Evolutionary conservation across 2,797 vertebrate genomes (phyloP), one percentile per base, ranked within the genome.

Genomic region (Etheostoma nigrum): DNA sequence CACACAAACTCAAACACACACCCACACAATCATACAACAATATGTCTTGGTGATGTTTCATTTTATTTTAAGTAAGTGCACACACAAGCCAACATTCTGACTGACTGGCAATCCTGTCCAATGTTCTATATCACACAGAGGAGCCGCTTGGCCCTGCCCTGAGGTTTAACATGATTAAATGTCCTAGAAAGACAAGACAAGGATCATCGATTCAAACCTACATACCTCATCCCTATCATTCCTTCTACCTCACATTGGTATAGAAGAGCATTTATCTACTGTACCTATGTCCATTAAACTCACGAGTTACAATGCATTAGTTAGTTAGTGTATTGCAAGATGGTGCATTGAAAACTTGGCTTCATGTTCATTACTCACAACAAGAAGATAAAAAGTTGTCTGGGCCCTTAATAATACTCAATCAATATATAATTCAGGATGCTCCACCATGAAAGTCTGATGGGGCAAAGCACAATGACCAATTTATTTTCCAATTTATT

Each of bases 21-120:
- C 21, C 21, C 21, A 23, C 72, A 73, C 16, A 71, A 57, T 62
- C 44, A 1, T 15, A 10, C 21, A 33, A 48, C 60, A 72, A 73
- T 55, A 63, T 40, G 23, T 44, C 49, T 30, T 53, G 72, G 67
- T 64, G 45, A 66, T 79, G 72, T 82, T 90, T 60, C 51, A 48
- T 59, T 58, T 68, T 66, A 57, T 76, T 44, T 40, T 30, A 30
- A 30, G 30, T 30, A 5, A 30, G 30, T 30, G 30, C 30, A 30
- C 30, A 30, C 30, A 30, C 30, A 30, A 30, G 30, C 30, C 30
- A 30, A 30, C 30, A 30, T 30, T 30, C 30, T 30, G 30, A 30
- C 30, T 30, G 30, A 30, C 30, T 30, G 30, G 30, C 19, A 12
- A 52, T 49, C 25, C 52, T 40, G 51, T 16, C 62, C 52, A 45